Base-by-base conservation (phyloP, 2,888 invertebrate species). In the Athetis lepigone region DNA sequence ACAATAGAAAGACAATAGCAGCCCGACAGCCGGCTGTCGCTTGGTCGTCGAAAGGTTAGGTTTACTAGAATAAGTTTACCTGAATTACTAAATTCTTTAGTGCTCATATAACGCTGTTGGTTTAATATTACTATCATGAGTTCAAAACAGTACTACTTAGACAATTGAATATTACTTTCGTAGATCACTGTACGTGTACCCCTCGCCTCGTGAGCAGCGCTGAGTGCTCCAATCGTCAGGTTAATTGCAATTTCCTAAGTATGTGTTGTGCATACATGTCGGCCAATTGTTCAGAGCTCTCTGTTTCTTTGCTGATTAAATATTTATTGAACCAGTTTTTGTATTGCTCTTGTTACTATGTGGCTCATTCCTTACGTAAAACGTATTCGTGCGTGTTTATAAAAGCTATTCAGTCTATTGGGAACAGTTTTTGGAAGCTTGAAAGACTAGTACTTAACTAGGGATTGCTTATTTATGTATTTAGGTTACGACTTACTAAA, bases 191-290 rank as follows among this genome's bases (percentile, higher is more conserved):
- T 46, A 21, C 11, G n/a, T n/a, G n/a, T n/a, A n/a, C 8, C 11
- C 27, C 36, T 36, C 42, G 40, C 42, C 63, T 58, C 7, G 54
- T 55, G 51, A 56, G 61, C 58, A 59, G 54, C 52, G 27, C 16
- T 19, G 57, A 71, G 68, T 45, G 58, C 51, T 49, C 46, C 57
- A 59, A 63, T 56, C 54, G 63, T 36, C 27, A 47, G 39, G 62
- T 61, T 58, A 64, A 75, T 77, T 77, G 72, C 79, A 77, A 76
- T 77, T 75, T 74, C 62, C 46, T 36, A 62, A 67, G 45, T 55
- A 42, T 63, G 46, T 55, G 21, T 45, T 58, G 62, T 25, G 27
- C 42, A 54, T 54, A 61, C 43, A 51, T 37, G 59, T 37, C 50
- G 59, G n/a, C 33, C 36, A 29, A 49, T 46, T 39, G 58, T 67